Base-by-base conservation (phyloP, 2,797 vertebrate genomes). In the Lutjanus argentimaculatus region DNA sequence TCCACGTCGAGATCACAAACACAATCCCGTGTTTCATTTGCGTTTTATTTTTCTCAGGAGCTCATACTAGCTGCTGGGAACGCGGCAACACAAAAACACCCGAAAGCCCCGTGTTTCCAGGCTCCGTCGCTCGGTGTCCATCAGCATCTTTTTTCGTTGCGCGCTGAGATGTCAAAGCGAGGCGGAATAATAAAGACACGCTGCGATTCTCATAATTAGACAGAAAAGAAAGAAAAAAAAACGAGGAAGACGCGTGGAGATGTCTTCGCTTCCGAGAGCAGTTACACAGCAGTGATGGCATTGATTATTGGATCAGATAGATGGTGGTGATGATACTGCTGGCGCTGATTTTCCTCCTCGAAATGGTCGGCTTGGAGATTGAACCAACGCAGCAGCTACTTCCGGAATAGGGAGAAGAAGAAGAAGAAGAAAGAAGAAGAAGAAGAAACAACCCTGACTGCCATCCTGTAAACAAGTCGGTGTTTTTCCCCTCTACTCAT, bases 381-480 rank as follows among this genome's bases (percentile, higher is more conserved):
- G 92, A 92, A 93, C 91, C 93, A 89, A 92, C 91, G 94, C 93
- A 95, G 94, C 92, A 91, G 91, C 93, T 93, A 93, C 92, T 96
- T 96, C 94, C 96, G 95, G 95, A 94, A 93, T 80, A 80, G 77
- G 79, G 82, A 84, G 76, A 19, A 74, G 45, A 40, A 42, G 30
- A 25, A 64, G 78, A 77, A 85, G 75, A 30, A 68, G 53, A 46
- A 64, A 21, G 65, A 45, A 25, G 45, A 21, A n/a, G 16, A 61
- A 25, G 8, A 61, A 61, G 85, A 70, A 75, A 49, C 15, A 15
- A 7, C 49, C 13, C 55, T 49, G 61, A 51, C 48, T 45, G 64
- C 75, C 75, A 80, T 75, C 70, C 66, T 48, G 83, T 86, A 85
- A 90, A 90, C 86, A 82, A 68, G 67, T 67, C 62, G 40, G 22